phyloP scores from a whole-genome alignment of 2,888 invertebrate genomes.

The Nephrotoma flavescens region DNA sequence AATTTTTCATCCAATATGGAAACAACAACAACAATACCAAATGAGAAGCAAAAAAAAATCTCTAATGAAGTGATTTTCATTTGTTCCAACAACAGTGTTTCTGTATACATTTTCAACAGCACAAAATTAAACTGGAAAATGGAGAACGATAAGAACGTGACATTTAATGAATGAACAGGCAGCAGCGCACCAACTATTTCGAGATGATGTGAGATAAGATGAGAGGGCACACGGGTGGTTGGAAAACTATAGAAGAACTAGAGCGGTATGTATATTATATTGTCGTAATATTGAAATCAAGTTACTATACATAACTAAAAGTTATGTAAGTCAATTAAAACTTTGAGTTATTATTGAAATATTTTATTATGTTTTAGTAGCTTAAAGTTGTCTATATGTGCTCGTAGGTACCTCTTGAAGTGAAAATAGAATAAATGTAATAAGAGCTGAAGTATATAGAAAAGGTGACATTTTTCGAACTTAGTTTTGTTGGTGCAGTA shows the following conservation, averaged over 20 bases:
- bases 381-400: too few species aligned
- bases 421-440: too few species aligned
- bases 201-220: neutral
- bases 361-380: too few species aligned
- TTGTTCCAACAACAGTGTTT: neutral
- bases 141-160: neutral
- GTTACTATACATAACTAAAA: too few species aligned
- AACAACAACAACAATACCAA: neutral
- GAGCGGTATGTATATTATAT: too few species aligned
- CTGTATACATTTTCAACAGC: neutral
- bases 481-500: too few species aligned
- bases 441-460: too few species aligned
- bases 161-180: neutral
- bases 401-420: too few species aligned
- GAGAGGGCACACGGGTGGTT: neutral
- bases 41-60: neutral
- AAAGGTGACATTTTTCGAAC: too few species aligned
- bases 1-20: neutral
- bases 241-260: neutral
- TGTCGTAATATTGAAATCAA: too few species aligned
- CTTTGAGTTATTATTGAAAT: too few species aligned
- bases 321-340: too few species aligned
- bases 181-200: neutral
- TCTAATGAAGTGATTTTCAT: neutral
- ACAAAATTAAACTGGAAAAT: neutral